These are phyloP conservation scores for Lacanobia wlatinum DNA, from an alignment of 2,888 invertebrate genomes.

Conservation along the genomic window DNA sequence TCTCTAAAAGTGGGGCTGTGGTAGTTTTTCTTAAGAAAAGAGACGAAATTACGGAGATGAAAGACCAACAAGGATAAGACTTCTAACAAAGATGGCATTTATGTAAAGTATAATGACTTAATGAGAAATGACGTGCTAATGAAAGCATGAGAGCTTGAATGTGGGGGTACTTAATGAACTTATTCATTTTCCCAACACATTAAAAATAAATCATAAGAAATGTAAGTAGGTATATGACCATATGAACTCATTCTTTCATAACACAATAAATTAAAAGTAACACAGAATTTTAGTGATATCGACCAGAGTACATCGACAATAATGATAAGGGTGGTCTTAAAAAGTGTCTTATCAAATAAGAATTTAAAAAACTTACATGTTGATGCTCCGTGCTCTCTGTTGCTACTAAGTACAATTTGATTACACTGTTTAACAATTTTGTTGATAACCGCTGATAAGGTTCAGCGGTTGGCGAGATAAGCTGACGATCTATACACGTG, in stretches of 20 bases:
- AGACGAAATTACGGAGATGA: too few species aligned
- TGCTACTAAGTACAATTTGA: slow-evolving; percentile 56
- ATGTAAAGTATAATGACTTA: too few species aligned
- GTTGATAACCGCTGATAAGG: slow-evolving; percentile 62
- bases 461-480: slow-evolving; percentile 46
- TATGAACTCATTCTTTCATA: neutral
- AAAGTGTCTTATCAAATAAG: slow-evolving; percentile 40
- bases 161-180: neutral
- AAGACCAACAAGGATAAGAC: too few species aligned
- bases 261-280: neutral
- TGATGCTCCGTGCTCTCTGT: slow-evolving; percentile 27
- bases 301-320: slow-evolving; percentile 1
- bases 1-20: too few species aligned
- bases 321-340: slow-evolving; percentile 5
- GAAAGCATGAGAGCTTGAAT: neutral
- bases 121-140: neutral
- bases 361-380: slow-evolving; percentile 51
- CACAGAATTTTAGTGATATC: neutral
- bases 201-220: neutral
- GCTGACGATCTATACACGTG: slow-evolving; percentile 25
- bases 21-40: too few species aligned
- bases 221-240: neutral
- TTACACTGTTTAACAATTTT: slow-evolving; percentile 37
- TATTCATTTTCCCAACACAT: neutral
- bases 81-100: too few species aligned